Percentiles rank a stretch among this genome's conserved stretches.
phyloP scores from a whole-genome alignment of 2,113 vertebrate genomes.

The Anas platyrhynchos region DNA sequence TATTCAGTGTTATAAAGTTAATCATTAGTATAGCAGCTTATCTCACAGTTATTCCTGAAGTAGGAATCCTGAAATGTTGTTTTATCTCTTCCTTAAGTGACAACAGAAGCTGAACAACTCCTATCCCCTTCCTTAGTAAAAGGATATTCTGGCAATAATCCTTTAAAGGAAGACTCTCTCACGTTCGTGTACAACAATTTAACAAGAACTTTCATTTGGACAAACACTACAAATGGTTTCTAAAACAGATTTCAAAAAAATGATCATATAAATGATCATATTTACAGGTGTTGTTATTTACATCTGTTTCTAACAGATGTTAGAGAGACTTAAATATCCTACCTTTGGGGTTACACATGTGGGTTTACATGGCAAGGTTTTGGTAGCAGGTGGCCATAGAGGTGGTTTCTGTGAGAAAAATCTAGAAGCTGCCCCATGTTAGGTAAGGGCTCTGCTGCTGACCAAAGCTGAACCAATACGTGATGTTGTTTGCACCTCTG shows the following conservation, averaged over 20 bases:
- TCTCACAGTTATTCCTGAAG: not conserved
- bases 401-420: too few species aligned
- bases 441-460: too few species aligned
- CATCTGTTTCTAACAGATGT: too few species aligned
- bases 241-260: not conserved
- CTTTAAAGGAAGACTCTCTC: not conserved
- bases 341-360: too few species aligned
- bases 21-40: not conserved
- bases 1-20: not conserved
- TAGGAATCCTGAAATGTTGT: not conserved
- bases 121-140: not conserved
- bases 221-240: not conserved
- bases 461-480: too few species aligned
- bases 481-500: too few species aligned
- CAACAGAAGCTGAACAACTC: not conserved
- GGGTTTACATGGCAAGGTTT: too few species aligned
- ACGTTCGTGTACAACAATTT: not conserved
- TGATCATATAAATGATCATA: not conserved
- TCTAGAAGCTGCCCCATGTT: too few species aligned
- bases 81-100: not conserved
- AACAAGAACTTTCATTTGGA: not conserved
- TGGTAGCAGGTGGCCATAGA: too few species aligned
- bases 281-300: not conserved
- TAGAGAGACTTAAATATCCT: not conserved
- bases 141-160: not conserved